Percentiles rank a stretch among this genome's conserved stretches.
Evolutionary conservation across 2,113 vertebrate species (phyloP).

Genomic region (Scopus umbretta): DNA sequence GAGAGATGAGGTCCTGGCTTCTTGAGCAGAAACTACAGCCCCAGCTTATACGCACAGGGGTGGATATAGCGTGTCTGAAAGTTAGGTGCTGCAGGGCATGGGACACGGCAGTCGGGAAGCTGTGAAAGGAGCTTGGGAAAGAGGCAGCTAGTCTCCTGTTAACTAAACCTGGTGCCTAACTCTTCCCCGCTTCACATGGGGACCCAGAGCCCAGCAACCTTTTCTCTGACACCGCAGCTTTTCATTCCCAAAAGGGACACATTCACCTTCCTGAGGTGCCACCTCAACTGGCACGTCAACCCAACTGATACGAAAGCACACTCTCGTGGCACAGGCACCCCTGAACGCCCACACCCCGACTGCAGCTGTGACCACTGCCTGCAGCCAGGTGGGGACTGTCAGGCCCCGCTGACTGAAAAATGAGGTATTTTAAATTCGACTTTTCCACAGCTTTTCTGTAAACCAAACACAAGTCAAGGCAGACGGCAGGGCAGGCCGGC

Average conservation of each 20-base stretch:
- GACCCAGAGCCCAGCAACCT: background rate
- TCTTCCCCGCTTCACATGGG: background rate
- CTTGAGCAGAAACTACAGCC: background rate
- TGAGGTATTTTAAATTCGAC: background rate
- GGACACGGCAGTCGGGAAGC: accelerated
- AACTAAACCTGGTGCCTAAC: no score
- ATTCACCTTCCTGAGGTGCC: no score
- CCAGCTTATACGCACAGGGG: accelerated
- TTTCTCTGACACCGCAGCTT: background rate
- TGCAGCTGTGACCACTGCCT: background rate
- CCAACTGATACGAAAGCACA: background rate
- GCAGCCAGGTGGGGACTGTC: background rate
- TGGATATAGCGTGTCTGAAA: accelerated
- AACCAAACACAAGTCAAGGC: accelerated
- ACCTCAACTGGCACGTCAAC: background rate
- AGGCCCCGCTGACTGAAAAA: accelerated
- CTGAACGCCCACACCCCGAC: accelerated
- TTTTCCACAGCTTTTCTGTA: background rate
- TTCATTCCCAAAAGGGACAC: background rate
- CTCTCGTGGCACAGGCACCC: accelerated
- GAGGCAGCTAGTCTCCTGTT: no score
- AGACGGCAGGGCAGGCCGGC: accelerated
- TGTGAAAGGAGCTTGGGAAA: background rate
- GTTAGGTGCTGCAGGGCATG: accelerated
- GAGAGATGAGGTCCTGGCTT: background rate